Evolutionary conservation across 2,888 invertebrate species (phyloP), one percentile per base, ranked within the genome.

Genomic region (Gari tellinella): DNA sequence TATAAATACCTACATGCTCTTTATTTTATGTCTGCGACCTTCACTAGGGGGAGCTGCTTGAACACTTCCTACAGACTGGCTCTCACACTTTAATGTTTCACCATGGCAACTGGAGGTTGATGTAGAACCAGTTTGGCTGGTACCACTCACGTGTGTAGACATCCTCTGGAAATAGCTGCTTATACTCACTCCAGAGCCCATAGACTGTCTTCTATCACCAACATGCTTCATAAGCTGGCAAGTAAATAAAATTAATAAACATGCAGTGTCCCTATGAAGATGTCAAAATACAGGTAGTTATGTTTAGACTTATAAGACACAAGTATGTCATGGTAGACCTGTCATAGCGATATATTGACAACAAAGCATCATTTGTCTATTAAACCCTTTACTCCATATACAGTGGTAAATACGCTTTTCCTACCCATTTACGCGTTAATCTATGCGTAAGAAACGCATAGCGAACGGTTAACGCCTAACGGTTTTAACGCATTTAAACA

Each of bases 81-180:
- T 40, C 10, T 15, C 19, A 19, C 25, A 15, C 31, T 26, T 26
- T 37, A 21, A 26, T 48, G 12, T 49, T 10, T 23, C 40, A n/a
- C 17, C 8, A 17, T 3, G 49, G 23, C 31, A 53, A 51, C 52
- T 57, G 21, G 23, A 40, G 15, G 17, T 15, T 40, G 2, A 26
- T 25, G 26, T n/a, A n/a, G 31, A 48, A 25, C 15, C 38, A 23
- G 8, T 17, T 14, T 43, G 43, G 43, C 43, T 43, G 15, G 4
- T 31, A 31, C 31, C 10, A 31, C 5, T 7, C 4, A 10, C 4
- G 5, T 31, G 31, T 1, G 72, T 52, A 3, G 62, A 21, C 19
- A 68, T 21, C 40, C 65, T 81, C 63, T 79, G 64, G 70, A 83
- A 83, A 67, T 83, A 83, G 41, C 74, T 79, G 43, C 83, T 83